Evolutionary conservation across 2,888 invertebrate species (phyloP).

Genomic region (Hemaris fuciformis): DNA sequence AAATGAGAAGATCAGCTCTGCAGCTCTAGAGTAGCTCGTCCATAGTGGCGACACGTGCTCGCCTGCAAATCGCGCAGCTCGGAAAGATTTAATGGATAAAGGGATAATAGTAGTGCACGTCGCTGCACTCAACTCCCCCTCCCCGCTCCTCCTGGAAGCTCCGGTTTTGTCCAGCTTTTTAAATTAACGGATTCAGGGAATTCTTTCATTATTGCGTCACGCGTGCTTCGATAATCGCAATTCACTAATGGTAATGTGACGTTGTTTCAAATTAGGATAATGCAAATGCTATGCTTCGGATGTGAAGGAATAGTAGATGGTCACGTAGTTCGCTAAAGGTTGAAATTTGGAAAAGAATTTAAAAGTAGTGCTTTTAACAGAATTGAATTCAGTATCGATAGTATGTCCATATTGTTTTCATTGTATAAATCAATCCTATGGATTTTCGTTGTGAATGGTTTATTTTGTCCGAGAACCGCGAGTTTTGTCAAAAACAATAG

Average conservation of each 20-base stretch:
- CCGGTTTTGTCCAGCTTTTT: not conserved
- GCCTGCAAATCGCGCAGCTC: not conserved
- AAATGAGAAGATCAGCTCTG: too few relatives aligned
- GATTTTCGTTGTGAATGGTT: too few relatives aligned
- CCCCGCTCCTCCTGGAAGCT: not conserved
- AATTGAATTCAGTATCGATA: too few relatives aligned
- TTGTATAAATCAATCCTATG: too few relatives aligned
- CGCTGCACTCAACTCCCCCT: not conserved
- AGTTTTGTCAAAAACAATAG: not conserved
- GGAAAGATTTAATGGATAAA: not conserved
- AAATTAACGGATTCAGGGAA: not conserved
- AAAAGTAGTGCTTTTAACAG: too few relatives aligned
- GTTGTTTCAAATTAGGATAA: not conserved
- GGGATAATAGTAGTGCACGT: not conserved
- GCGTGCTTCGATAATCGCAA: not conserved
- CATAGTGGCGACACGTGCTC: not conserved
- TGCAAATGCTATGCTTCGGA: not conserved
- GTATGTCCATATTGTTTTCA: too few relatives aligned
- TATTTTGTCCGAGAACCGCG: not conserved
- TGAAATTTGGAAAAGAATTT: not conserved
- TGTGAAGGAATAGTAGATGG: not conserved
- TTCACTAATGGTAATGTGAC: not conserved
- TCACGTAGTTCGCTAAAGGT: not conserved
- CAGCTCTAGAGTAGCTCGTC: too few relatives aligned
- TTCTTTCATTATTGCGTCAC: not conserved